Evolutionary conservation across 2,113 vertebrate species (phyloP), one percentile per base, ranked within the genome.

Genomic region (Coracopsis vasa): DNA sequence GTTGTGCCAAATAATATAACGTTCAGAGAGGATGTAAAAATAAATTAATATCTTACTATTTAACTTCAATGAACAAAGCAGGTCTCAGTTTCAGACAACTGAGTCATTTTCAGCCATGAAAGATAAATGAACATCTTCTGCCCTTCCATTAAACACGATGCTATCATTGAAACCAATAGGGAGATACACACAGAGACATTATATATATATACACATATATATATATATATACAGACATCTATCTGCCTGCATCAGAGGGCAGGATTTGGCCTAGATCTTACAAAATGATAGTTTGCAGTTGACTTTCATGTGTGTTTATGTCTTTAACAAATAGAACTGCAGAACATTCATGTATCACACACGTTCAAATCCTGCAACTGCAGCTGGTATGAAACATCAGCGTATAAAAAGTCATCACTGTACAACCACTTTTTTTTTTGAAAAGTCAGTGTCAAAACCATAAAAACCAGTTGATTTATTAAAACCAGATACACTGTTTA

Each of bases 11-110:
- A 91, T 86, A 97, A 95, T 29, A 96, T 96, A 96, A 85, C 27
- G 78, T 86, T 94, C 47, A 94, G 91, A 91, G 48, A 90, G 29
- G 91, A 93, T 94, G 87, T 92, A 95, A 93, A 97, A 96, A 94
- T 88, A 97, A 95, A 81, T 71, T 48, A 73, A 41, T 80, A 88
- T 94, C 82, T 95, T 74, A 75, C 86, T 90, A 51, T 78, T 92
- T 77, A 81, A 92, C 53, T 87, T 84, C 67, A 91, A 9, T 60
- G 60, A 95, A 95, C 84, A 93, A 95, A 94, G 60, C 80, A 94
- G n/a, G 19, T 53, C 70, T 87, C 72, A 17, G 53, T 80, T 95
- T 86, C 41, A 84, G 60, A 71, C 11, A 64, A 84, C 28, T 44
- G 54, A 90, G 80, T 87, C 41, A 67, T n/a, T 81, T 75, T 90